Base-by-base conservation (phyloP, 2,113 vertebrate genomes). In the Myrmecophaga tridactyla region DNA sequence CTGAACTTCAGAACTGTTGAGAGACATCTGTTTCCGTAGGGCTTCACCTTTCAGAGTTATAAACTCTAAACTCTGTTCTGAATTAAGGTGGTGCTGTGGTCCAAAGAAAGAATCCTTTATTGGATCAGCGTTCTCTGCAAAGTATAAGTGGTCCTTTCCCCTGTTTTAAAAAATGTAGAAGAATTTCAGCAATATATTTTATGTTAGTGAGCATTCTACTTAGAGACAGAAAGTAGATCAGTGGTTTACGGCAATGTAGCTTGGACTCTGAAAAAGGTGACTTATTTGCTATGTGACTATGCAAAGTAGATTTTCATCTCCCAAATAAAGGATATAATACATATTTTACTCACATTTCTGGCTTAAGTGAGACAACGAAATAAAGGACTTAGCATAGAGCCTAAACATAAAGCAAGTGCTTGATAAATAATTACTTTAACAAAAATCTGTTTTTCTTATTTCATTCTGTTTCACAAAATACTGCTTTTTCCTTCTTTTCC, bases 131-230 rank as follows among this genome's bases (percentile, higher is more conserved):
- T 96, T 97, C 88, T 98, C 98, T 92, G 98, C 97, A 96, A 98
- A 99, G 96, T 98, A 98, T 31, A 99, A 96, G 94, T 90, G 98
- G 90, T 99, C 99, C 97, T 98, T 98, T 62, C 98, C 98, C 95
- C 99, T 99, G 80, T 27, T 89, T 92, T 80, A 86, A 97, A 93
- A 92, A 51, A 96, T 6, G 51, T 53, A 96, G 62, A 65, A 97
- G 41, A 96, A 81, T 31, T 39, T 92, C 48, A 96, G 67, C 23
- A 96, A 34, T 67, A 41, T 72, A 86, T 65, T 85, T 89, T 53
- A 56, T n/a, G 62, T 72, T 62, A 63, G 69, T 75, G 63, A 91
- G 93, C 58, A 94, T 41, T 83, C 58, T 1, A 75, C 39, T 67
- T 83, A 69, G 65, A 96, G 60, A 70, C 20, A 62, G n/a, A 82